Evolutionary conservation across 1,140 invertebrate genomes (phyloP), one percentile per base, ranked within the genome.

Genomic region (Trichonephila clavipes): DNA sequence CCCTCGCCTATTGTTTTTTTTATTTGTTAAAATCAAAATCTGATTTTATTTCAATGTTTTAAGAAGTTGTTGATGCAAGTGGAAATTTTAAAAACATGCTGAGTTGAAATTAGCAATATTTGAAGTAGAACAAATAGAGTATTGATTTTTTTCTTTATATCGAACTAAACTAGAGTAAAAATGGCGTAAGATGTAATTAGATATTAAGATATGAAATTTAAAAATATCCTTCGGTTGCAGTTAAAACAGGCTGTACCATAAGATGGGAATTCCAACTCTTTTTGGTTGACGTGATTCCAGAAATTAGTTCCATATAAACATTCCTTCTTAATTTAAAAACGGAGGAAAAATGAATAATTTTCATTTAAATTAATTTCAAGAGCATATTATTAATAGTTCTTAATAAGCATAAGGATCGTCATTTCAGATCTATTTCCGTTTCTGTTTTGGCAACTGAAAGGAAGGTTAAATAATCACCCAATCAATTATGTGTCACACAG

Each of bases 401-500:
- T 83, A 58, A 77, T 77, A 77, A 34, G 28, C 10, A 34, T 40
- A 28, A 77, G 59, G 7, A 58, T 44, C 18, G 2, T 24, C 81
- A 14, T 44, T 6, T 18, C 19, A 21, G 5, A 40, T 64, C 86
- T 88, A 40, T 88, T 77, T 89, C 0, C 44, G 72, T 72, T 69
- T 77, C 66, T 21, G 19, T 40, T 34, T 12, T 89, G 64, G 88
- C 64, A 77, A 61, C 19, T 18, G 88, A 51, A 66, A 21, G n/a
- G 44, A 40, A 24, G n/a, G 62, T 69, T 34, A 72, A 89, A 89
- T 69, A 77, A 89, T 89, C 88, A 59, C 66, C 69, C 44, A 69
- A 89, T 89, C 58, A 69, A 77, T 89, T 89, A 89, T 69, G 16
- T 77, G 88, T 89, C 88, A 72, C 64, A 40, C 18, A 6, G 18